A percentile compares a stretch with the other conserved stretches of the same genome.
phyloP scores from a whole-genome alignment of 1,140 invertebrate genomes.

The Antheraea mylitta region DNA sequence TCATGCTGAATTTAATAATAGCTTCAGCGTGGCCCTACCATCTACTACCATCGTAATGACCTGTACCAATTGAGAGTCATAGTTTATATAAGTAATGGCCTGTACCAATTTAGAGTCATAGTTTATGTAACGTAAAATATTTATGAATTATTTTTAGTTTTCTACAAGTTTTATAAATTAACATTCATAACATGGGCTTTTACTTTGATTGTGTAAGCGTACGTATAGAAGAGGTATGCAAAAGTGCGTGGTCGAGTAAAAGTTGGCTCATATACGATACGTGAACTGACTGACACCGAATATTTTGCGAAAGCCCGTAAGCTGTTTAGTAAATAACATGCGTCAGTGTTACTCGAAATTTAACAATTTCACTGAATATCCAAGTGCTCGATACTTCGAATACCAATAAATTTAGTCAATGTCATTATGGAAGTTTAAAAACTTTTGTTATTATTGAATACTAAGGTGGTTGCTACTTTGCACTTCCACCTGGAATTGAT shows the following conservation, averaged over 20 bases:
- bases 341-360: conserved; percentile 54
- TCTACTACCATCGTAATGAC: no score
- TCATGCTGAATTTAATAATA: no score
- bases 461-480: no score
- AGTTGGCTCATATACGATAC: conserved; percentile 44
- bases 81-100: no score
- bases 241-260: conserved; percentile 34
- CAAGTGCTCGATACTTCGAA: conserved; percentile 29
- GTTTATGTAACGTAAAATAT: background rate
- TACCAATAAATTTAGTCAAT: conserved; percentile 37
- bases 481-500: no score
- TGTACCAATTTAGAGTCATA: no score
- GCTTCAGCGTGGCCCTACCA: no score
- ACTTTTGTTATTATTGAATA: no score
- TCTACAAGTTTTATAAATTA: conserved; percentile 2
- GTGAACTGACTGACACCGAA: conserved; percentile 40
- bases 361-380: conserved; percentile 69
- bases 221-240: conserved; percentile 3
- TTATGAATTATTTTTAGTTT: background rate
- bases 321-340: conserved; percentile 52
- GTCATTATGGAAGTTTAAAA: background rate
- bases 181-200: background rate
- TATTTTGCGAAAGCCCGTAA: conserved; percentile 51
- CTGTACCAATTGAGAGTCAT: no score
- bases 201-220: conserved; percentile 11